Evolutionary conservation across 2,888 invertebrate genomes (phyloP), one percentile per base, ranked within the genome.

Genomic region (Litoditis marina): DNA sequence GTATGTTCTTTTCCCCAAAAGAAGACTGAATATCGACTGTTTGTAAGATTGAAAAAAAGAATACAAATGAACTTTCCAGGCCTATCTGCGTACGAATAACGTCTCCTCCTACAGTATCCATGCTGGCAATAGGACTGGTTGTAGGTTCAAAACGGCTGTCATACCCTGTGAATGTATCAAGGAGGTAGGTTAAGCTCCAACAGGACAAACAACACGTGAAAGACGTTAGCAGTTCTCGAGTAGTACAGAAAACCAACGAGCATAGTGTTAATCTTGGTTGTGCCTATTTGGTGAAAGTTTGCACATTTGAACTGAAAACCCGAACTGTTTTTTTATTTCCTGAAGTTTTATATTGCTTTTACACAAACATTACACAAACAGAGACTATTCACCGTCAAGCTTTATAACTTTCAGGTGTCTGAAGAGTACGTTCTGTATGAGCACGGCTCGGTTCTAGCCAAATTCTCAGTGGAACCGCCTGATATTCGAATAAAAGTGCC

Each of bases 131-230:
- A 52, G 51, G 19, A 66, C 69, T 22, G 66, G 65, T 42, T 72
- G 72, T 50, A 69, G 66, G 19, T 72, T 72, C 63, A 69, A 68
- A 55, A 64, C 72, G 49, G 58, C 66, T 39, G 63, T 69, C 39
- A 65, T 72, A 53, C 72, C 72, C 39, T 72, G 72, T 60, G 69
- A 72, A 51, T 72, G 72, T 46, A 61, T 68, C 5, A 36, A 52
- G 30, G 30, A 60, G 46, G 60, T 60, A 28, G 6, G 55, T n/a
- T 30, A 2, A 11, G 2, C 22, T 19, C 7, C 22, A 28, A 5
- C 13, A 2, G 34, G 19, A n/a, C 19, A 2, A 27, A 19, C 49
- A 25, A 28, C 5, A 16, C 25, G 13, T 7, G 49, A 31, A 31
- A 3, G 8, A 31, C 19, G 31, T 19, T 13, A 52, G 6, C n/a